Base-by-base conservation (phyloP, 2,797 vertebrate genomes). In the Margarornis squamiger region DNA sequence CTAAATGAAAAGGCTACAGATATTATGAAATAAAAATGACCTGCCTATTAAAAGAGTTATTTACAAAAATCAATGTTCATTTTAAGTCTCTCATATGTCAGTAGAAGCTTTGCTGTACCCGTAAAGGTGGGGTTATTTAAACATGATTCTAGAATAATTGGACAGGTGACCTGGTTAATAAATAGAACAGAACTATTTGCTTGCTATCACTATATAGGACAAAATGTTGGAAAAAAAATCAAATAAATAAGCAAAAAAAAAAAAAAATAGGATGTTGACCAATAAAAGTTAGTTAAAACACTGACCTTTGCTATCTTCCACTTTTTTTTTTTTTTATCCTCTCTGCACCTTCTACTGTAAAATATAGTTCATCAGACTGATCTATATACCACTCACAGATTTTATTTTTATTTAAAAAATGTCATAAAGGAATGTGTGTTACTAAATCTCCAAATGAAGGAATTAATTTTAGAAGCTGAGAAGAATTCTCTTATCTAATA, bases 11-110 rank as follows among this genome's bases (percentile, higher is more conserved):
- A 81, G 17, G 32, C 48, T 82, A 46, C 5, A 22, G 19, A 81
- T 75, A 38, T 12, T 68, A 71, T 52, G 43, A 94, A 93, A 92
- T 66, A 92, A 92, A 92, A 86, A 72, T 73, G 48, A 77, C 15
- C 51, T 71, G 8, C 11, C 19, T 67, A 29, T 66, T 77, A 55
- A 58, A 82, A 77, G 61, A 66, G 41, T 66, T 92, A 55, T 73
- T 93, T 93, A 58, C 12, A 79, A 86, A 94, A 92, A 61, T 45
- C 62, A 77, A 14, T 83, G 51, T 55, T 87, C 15, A 63, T 92
- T 72, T 93, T 91, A 43, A 88, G 10, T n/a, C 19, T 84, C 36
- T 91, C 14, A 21, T 14, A 49, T 80, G 27, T 34, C 57, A 91
- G n/a, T 39, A 93, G 32, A 27, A 84, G 45, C 17, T 29, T 88